Evolutionary conservation across 2,888 invertebrate genomes (phyloP), one percentile per base, ranked within the genome.

Genomic region (Nemoura dubitans): DNA sequence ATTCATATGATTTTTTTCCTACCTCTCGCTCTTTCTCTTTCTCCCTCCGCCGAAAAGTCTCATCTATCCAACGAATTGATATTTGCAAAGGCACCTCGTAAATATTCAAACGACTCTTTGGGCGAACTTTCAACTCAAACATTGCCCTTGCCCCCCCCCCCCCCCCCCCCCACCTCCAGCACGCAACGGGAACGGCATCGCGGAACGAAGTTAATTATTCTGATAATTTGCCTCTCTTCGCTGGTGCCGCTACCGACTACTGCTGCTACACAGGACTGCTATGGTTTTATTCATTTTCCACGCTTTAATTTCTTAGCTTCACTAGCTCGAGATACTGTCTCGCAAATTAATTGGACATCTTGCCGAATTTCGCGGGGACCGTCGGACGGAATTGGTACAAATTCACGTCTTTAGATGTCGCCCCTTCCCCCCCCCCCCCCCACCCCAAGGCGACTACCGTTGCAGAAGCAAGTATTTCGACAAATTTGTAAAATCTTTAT

Each of bases 271-370:
- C n/a, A n/a, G n/a, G n/a, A n/a, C n/a, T n/a, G 16, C 59, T 2
- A 59, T 21, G 59, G 59, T 59, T 59, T 59, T 59, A 59, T 59
- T 59, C 59, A 59, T 59, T 59, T 59, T 21, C 16, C 59, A 21
- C 59, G 59, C 59, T 59, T 21, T 10, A 59, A 59, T 59, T 59
- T 59, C 59, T 59, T 7, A 59, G 59, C 59, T 59, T 59, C 16
- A 59, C 59, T 16, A 59, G 59, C 59, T 10, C 3, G 59, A 59
- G 3, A 59, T 14, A 7, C 6, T 59, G 6, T 59, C 59, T 3
- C 10, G 59, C 59, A 59, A 59, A 59, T 59, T 59, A 59, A 59
- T 59, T 59, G 59, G 59, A 59, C 59, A 59, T 59, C 59, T 59
- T 59, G 59, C 59, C 59, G 59, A 59, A 59, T 59, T 59, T 36